Evolutionary conservation across 2,113 vertebrate species (phyloP), one percentile per base, ranked within the genome.

Genomic region (Zosterops lateralis): DNA sequence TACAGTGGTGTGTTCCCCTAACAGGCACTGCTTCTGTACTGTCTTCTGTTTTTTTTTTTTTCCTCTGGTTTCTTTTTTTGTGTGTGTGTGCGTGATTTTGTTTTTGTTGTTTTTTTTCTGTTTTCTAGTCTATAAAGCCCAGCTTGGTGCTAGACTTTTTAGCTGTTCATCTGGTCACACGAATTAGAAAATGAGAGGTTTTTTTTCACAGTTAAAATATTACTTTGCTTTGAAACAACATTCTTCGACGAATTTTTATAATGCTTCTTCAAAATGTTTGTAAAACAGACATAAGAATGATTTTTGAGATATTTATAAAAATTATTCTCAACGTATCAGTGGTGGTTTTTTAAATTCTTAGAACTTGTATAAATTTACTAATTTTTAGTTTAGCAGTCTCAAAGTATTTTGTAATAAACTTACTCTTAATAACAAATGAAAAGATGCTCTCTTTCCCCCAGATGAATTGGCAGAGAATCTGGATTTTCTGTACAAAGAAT

Each of bases 311-410:
- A 5, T 54, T 84, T 7, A 12, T 32, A 36, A 47, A 65, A 40
- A 29, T 3, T 65, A 1, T 92, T 70, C 15, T 58, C 14, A 40
- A 7, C 0, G 0, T 14, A 17, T 10, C 19, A 34, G 3, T 20
- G 48, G 9, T 32, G 15, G 1, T 1, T 4, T 6, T 32, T 47
- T 15, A 7, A 1, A 19, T 50, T 50, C 8, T 74, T 57, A 54
- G 32, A 21, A 57, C 57, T 62, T 57, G 6, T 48, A 51, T 17
- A 2, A 20, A n/a, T 78, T 66, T 67, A 45, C 5, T 54, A 0
- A 25, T 47, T 80, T 85, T 75, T 36, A 17, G 20, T 42, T 84
- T 60, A 84, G 21, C 19, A 6, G 13, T 28, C 19, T 70, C 16
- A 20, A 70, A 56, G 20, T 42, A 8, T 29, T 91, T 77, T 65